phyloP scores from a whole-genome alignment of 2,113 vertebrate species.

The Gadus chalcogrammus region DNA sequence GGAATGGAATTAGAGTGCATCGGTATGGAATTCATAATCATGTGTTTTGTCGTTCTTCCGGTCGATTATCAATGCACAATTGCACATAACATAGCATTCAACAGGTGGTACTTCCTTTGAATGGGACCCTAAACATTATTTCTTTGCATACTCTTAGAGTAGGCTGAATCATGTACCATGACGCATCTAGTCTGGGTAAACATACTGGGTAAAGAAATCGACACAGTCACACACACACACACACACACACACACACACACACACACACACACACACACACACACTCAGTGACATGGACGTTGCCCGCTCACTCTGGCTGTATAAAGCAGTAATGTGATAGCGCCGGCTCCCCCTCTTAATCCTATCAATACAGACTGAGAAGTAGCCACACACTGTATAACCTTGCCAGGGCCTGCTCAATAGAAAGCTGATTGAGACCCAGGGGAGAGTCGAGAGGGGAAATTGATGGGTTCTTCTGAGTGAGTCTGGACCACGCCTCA shows the following conservation, averaged over 20 bases:
- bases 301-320: background rate
- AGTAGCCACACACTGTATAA: slow-evolving; percentile 7
- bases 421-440: slow-evolving; percentile 54
- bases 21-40: too few relatives aligned
- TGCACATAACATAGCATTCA: too few relatives aligned
- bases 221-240: background rate
- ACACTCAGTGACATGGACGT: background rate
- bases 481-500: slow-evolving; percentile 43
- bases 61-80: too few relatives aligned
- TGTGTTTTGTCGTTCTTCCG: too few relatives aligned
- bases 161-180: background rate
- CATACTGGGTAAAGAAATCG: background rate
- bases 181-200: background rate
- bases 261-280: background rate
- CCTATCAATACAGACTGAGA: slow-evolving; percentile 25
- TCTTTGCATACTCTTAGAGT: too few relatives aligned
- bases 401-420: slow-evolving; percentile 39
- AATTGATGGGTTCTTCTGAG: slow-evolving; percentile 50
- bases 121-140: too few relatives aligned
- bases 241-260: background rate
- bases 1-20: too few relatives aligned
- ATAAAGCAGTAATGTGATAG: slow-evolving; percentile 11
- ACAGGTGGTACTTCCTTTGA: too few relatives aligned
- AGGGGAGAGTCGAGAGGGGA: slow-evolving; percentile 18
- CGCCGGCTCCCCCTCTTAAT: slow-evolving; percentile 4